Evolutionary conservation across 2,113 vertebrate genomes (phyloP).

Genomic region (Pachyramphus minor): DNA sequence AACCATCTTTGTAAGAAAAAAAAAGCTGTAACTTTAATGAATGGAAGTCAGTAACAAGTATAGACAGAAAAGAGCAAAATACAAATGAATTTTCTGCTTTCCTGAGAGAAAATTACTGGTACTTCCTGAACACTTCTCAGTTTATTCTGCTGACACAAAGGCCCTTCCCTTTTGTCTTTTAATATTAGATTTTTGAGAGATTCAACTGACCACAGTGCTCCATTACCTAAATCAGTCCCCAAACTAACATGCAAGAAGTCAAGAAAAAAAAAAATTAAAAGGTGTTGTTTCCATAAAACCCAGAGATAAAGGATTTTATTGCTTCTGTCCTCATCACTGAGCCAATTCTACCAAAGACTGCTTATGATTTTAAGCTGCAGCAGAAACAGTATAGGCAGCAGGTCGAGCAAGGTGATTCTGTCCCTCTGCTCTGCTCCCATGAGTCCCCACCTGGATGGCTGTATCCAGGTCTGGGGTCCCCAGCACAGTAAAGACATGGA

Average conservation of each 20-base stretch:
- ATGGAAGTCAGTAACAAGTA: neutral
- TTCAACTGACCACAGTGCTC: slow-evolving; percentile 56
- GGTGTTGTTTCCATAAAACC: slow-evolving; percentile 59
- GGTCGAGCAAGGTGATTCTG: neutral
- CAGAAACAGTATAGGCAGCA: neutral
- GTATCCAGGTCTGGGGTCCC: neutral
- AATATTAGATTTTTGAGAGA: slow-evolving; percentile 67
- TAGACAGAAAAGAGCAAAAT: slow-evolving; percentile 38
- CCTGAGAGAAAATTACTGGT: slow-evolving; percentile 1
- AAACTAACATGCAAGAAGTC: slow-evolving; percentile 51
- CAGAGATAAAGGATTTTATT: slow-evolving; percentile 67
- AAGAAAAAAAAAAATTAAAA: slow-evolving; percentile 66
- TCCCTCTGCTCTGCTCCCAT: neutral
- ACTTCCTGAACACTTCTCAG: slow-evolving; percentile 27
- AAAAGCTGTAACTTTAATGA: neutral
- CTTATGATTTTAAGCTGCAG: neutral
- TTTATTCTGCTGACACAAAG: slow-evolving; percentile 52
- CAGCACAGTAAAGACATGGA: fast-evolving
- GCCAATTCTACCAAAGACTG: neutral
- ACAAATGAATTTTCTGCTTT: slow-evolving; percentile 38
- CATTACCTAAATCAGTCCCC: slow-evolving; percentile 55
- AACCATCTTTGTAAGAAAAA: neutral
- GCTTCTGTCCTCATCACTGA: slow-evolving; percentile 56
- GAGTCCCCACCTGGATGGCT: neutral
- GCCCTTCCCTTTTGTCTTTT: slow-evolving; percentile 57